Percentiles rank a stretch among this genome's conserved stretches.
phyloP scores from a whole-genome alignment of 2,113 vertebrate genomes.

The Scomber japonicus region DNA sequence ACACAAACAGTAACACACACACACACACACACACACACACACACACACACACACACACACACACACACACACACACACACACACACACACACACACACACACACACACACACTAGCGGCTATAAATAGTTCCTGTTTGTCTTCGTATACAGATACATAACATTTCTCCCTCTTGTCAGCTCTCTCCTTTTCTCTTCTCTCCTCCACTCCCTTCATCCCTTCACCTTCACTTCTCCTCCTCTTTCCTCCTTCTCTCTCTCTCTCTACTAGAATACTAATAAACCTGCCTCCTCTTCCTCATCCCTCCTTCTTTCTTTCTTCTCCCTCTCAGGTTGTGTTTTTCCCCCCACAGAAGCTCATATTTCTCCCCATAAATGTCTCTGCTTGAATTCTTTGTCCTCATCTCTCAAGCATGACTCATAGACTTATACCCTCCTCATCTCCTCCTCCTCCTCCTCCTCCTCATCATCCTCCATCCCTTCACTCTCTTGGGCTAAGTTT shows the following conservation, averaged over 20 bases:
- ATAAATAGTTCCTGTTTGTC: conserved; percentile 66
- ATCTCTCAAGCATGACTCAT: conserved; percentile 70
- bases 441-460: not conserved
- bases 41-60: conserved; percentile 1
- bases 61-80: not conserved
- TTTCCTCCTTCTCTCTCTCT: conserved; percentile 10
- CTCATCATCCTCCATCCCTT: conserved; percentile 42
- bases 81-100: not conserved
- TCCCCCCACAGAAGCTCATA: conserved; percentile 48
- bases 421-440: conserved; percentile 30
- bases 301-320: not conserved
- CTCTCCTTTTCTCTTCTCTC: conserved; percentile 15
- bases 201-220: not conserved
- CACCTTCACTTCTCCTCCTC: not conserved
- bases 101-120: conserved; percentile 20
- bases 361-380: conserved; percentile 68
- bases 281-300: conserved; percentile 16
- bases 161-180: conserved; percentile 45
- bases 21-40: not conserved
- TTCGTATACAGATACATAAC: conserved; percentile 36
- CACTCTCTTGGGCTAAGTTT: conserved; percentile 37
- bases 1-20: no score
- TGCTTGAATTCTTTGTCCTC: conserved; percentile 66
- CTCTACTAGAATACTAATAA: conserved; percentile 59
- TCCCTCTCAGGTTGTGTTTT: conserved; percentile 24